These are phyloP conservation scores for Characodon lateralis DNA, from an alignment of 2,797 vertebrate species.

Conservation along the genomic window DNA sequence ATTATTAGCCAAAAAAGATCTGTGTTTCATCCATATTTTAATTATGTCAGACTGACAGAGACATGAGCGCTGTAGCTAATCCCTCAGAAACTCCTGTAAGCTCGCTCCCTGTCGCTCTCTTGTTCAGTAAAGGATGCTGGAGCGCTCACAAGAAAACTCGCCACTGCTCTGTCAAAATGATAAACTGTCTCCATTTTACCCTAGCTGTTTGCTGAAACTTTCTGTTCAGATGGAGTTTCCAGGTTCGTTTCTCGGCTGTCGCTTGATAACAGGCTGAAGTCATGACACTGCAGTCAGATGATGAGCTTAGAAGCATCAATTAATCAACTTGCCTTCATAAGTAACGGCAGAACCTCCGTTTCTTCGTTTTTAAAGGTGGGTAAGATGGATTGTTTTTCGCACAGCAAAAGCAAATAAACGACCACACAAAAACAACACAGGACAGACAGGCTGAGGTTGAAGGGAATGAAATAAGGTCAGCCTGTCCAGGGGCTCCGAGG, in stretches of 20 bases:
- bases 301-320: conserved; percentile 58
- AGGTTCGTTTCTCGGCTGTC: conserved; percentile 44
- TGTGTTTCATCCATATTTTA: conserved; percentile 22
- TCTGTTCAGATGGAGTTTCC: conserved; percentile 40
- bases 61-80: not conserved
- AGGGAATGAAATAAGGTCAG: conserved; percentile 18
- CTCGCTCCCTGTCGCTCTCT: not conserved
- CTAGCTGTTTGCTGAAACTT: conserved; percentile 30
- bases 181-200: conserved; percentile 31
- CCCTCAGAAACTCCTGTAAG: not conserved
- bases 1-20: conserved; percentile 18
- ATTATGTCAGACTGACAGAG: conserved; percentile 19
- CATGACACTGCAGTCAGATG: conserved; percentile 49
- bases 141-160: conserved; percentile 14
- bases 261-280: conserved; percentile 54
- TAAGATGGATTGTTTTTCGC: conserved; percentile 55
- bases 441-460: conserved; percentile 18
- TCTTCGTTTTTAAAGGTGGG: not conserved
- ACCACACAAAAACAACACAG: conserved; percentile 22
- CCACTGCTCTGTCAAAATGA: conserved; percentile 44
- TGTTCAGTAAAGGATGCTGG: not conserved
- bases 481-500: conserved; percentile 30
- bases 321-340: conserved; percentile 65
- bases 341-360: conserved; percentile 30
- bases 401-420: conserved; percentile 66